These are phyloP conservation scores for Aphidius ervi DNA, from an alignment of 1,140 invertebrate genomes.

Conservation along the genomic window DNA sequence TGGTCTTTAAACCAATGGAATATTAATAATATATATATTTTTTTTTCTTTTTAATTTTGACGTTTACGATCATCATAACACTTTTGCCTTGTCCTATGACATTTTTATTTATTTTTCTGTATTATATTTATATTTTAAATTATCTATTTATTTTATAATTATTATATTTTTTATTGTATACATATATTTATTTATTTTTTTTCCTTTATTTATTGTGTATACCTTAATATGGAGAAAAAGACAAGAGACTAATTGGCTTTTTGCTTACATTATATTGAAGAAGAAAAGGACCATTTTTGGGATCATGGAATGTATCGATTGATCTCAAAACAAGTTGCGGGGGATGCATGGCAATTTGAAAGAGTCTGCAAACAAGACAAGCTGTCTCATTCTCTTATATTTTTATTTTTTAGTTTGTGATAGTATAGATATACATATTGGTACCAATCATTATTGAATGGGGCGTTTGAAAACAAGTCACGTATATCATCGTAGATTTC, in stretches of 20 bases:
- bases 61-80: conserved; percentile 33
- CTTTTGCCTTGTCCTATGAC: background rate
- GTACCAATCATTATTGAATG: too few relatives aligned
- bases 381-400: background rate
- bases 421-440: too few relatives aligned
- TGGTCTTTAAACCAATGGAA: conserved; percentile 31
- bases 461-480: conserved; percentile 2
- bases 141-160: too few relatives aligned
- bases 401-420: too few relatives aligned
- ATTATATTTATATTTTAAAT: background rate
- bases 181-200: background rate
- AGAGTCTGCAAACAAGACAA: conserved; percentile 3
- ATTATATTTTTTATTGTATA: background rate
- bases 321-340: background rate
- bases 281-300: background rate
- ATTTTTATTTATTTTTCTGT: background rate
- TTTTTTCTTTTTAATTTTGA: conserved; percentile 28
- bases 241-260: conserved; percentile 9
- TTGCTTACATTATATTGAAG: background rate
- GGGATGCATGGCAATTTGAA: too few relatives aligned
- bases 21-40: conserved; percentile 32
- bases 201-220: background rate
- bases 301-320: conserved; percentile 3
- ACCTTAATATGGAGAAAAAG: background rate
- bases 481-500: background rate